Conservation (phyloP, 1,140 invertebrate genomes). For the Pomacea maculata region DNA sequence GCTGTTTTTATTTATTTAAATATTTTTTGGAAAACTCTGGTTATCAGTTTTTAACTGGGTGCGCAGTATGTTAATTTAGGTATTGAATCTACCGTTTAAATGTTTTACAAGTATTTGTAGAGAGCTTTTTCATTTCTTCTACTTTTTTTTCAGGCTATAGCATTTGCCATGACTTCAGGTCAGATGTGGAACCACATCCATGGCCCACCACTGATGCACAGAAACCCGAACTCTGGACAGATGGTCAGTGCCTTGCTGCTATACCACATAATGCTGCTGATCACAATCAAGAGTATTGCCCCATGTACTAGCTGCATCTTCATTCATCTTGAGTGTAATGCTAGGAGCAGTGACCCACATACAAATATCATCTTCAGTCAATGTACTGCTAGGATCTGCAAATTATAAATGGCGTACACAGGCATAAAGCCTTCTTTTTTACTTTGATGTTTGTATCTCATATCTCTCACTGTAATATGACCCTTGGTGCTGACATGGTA, state of each 20-base stretch:
- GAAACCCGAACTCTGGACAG: constrained; percentile 65
- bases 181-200: constrained; percentile 99
- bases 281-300: background rate
- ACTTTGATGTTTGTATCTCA: background rate
- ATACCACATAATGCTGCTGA: too few relatives aligned
- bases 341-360: too few relatives aligned
- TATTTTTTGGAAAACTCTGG: background rate
- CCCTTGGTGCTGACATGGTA: too few relatives aligned
- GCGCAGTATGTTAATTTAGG: background rate
- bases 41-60: background rate
- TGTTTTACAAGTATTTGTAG: too few relatives aligned
- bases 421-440: too few relatives aligned
- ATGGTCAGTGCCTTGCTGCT: constrained; percentile 53
- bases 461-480: background rate
- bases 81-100: too few relatives aligned
- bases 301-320: background rate
- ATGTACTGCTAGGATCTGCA: background rate
- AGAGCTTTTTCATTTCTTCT: background rate
- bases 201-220: constrained; percentile 76
- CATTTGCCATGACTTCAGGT: constrained; percentile 97
- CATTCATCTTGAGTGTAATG: too few relatives aligned
- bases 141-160: constrained; percentile 77
- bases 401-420: too few relatives aligned
- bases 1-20: background rate
- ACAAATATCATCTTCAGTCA: background rate